Conservation (phyloP, 2,113 vertebrate genomes). For the Calcarius ornatus region DNA sequence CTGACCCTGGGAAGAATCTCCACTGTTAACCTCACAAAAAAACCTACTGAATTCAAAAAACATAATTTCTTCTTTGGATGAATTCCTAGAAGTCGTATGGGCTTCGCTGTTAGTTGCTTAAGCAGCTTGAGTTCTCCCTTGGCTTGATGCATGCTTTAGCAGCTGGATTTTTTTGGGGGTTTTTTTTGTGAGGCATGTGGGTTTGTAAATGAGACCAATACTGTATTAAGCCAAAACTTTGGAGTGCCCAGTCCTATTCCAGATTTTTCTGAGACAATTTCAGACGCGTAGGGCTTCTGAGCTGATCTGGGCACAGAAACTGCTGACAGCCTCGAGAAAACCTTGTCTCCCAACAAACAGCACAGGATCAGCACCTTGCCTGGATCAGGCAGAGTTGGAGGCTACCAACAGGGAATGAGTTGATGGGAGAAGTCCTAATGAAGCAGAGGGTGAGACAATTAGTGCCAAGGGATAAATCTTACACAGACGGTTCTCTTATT, state of each 20-base stretch:
- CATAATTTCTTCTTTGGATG: neutral
- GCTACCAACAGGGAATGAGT: neutral
- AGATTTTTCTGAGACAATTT: neutral
- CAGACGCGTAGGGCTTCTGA: neutral
- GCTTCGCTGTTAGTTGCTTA: neutral
- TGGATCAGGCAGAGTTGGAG: neutral
- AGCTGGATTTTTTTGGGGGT: neutral
- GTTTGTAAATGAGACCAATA: neutral
- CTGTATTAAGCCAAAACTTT: neutral
- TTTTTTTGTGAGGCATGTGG: neutral
- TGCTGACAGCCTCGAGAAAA: neutral
- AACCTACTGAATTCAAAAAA: neutral
- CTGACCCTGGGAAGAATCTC: neutral
- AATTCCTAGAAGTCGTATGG: neutral
- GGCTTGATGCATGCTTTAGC: neutral
- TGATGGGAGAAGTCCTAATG: neutral
- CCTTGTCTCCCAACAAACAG: neutral
- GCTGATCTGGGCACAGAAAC: neutral
- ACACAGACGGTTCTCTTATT: neutral
- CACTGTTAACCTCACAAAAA: neutral
- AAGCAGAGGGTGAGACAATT: neutral
- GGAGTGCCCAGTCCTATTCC: neutral
- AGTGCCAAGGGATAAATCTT: conserved; percentile 10
- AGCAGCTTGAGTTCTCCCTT: neutral
- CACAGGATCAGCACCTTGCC: neutral